Evolutionary conservation across 1,140 invertebrate genomes (phyloP), one percentile per base, ranked within the genome.

Genomic region (Cydia fagiglandana): DNA sequence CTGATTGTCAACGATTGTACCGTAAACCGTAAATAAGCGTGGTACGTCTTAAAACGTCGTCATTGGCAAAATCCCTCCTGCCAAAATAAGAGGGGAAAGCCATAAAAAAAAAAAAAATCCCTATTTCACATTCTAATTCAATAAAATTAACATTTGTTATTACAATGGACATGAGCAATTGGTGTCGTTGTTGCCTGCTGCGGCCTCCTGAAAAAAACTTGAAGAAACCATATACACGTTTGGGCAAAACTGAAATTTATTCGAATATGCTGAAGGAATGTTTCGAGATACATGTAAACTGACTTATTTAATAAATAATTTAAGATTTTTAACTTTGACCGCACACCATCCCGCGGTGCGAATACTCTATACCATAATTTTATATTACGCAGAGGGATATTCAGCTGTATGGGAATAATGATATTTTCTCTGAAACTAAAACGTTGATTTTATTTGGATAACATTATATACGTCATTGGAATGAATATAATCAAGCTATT

Each of bases 201-300:
- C 56, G 56, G 56, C 56, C 56, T 12, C 20, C 56, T 10, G 56
- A 61, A 20, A 61, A 61, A 12, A 61, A 61, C 7, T 61, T 61
- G 56, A 61, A 24, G 20, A 61, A 20, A 20, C 56, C 56, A 12
- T 61, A 61, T 61, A 61, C 56, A n/a, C 56, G 20, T 10, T 61
- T 4, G 56, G 56, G 20, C 20, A 61, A 61, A 61, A 61, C 20
- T 7, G 56, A 61, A 61, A 24, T 61, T 24, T 61, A 24, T 24
- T 61, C 56, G 15, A 61, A 61, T 24, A 61, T 61, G 56, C 56
- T 61, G 2, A 61, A 61, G 20, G 56, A 61, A 24, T 61, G 56
- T 9, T 61, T 61, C 10, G 56, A 61, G n/a, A 61, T 61, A 61
- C 6, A 61, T 61, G 56, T 61, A 61, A 61, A 61, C 0, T 10